A percentile compares a stretch with the other conserved stretches of the same genome.
Conservation (phyloP, 2,888 invertebrate species). For the Scaptomyza cyrtandrae region DNA sequence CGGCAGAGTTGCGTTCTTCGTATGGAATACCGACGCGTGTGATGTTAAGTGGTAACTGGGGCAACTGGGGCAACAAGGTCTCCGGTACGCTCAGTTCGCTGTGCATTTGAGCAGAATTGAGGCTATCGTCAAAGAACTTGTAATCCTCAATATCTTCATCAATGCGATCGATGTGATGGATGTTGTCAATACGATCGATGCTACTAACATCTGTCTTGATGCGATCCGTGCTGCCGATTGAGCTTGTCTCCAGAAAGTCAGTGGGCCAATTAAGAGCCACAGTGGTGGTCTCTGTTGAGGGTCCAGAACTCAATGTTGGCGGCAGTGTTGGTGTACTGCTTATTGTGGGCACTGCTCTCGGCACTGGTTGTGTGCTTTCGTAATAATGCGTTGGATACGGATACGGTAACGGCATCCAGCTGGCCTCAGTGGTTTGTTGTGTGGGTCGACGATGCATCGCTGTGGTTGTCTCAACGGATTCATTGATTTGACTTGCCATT, state of each 20-base stretch:
- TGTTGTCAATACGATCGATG: constrained; percentile 44
- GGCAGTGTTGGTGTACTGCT: constrained; percentile 24
- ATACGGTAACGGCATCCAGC: constrained; percentile 69
- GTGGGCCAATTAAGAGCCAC: constrained; percentile 73
- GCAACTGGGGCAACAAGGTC: constrained; percentile 61
- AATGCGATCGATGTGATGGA: constrained; percentile 49
- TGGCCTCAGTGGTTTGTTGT: constrained; percentile 55
- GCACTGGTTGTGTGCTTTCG: constrained; percentile 59
- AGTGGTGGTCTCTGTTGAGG: constrained; percentile 44
- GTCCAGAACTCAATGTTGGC: constrained; percentile 31
- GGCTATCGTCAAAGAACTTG: constrained; percentile 57
- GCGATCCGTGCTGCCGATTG: constrained; percentile 49
- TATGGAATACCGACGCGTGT: constrained; percentile 78
- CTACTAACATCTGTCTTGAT: constrained; percentile 28
- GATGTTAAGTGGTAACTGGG: constrained; percentile 73
- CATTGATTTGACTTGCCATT: constrained; percentile 71
- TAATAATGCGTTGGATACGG: constrained; percentile 57
- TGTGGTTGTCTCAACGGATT: constrained; percentile 65
- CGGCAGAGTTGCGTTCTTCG: constrained; percentile 71
- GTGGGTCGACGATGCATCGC: not conserved
- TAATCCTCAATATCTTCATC: constrained; percentile 64
- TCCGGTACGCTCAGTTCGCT: constrained; percentile 73
- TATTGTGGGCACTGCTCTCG: not conserved
- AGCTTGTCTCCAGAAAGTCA: constrained; percentile 64
- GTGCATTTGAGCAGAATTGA: constrained; percentile 69